Conservation (phyloP, 1,140 invertebrate species). For the Penaeus indicus region DNA sequence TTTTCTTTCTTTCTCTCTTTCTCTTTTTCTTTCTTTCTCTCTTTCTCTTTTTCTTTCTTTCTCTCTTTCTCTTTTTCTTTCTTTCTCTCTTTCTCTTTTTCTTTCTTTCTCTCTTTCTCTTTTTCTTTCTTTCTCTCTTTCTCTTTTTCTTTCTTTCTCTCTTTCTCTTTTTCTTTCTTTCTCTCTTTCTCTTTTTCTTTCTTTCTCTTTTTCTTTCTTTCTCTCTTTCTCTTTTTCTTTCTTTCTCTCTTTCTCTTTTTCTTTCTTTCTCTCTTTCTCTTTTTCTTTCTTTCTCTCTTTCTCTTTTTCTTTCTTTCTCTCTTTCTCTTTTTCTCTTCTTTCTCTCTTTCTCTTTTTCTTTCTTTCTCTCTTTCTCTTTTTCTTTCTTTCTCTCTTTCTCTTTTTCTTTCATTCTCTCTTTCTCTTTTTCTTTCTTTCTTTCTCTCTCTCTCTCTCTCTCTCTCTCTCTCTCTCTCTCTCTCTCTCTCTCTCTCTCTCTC, state of each 20-base stretch:
- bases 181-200: background rate
- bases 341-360: background rate
- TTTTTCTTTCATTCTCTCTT: conserved; percentile 33
- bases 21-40: too few relatives aligned
- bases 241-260: background rate
- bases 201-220: background rate
- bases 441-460: conserved; percentile 6
- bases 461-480: conserved; percentile 36
- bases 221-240: background rate
- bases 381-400: conserved; percentile 11
- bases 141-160: background rate
- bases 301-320: background rate
- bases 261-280: background rate
- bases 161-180: background rate
- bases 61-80: background rate
- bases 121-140: background rate
- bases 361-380: background rate
- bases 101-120: background rate
- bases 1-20: too few relatives aligned
- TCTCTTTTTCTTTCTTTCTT: conserved; percentile 36
- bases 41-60: too few relatives aligned
- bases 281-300: background rate
- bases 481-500: conserved; percentile 29
- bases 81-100: too few relatives aligned
- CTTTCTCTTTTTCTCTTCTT: background rate